Evolutionary conservation across 2,888 invertebrate species (phyloP).

Genomic region (Neelides folsomi): DNA sequence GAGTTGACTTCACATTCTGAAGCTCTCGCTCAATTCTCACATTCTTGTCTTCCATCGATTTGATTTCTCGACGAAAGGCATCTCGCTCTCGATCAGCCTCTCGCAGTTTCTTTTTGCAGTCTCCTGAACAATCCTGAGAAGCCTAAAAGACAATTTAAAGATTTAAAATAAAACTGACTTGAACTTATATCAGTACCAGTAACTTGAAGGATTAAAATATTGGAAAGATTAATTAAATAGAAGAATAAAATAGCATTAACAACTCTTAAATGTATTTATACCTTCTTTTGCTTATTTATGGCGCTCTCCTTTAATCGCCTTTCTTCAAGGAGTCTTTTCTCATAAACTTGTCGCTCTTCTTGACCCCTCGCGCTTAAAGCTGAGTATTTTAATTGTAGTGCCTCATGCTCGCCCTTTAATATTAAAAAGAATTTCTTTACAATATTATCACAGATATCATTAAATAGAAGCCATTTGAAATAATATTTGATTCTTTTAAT

Average conservation of each 20-base stretch:
- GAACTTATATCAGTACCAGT: background rate
- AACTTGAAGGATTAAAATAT: too few relatives aligned
- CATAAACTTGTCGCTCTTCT: constrained; percentile 32
- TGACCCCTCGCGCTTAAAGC: constrained; percentile 32
- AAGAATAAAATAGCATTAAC: too few relatives aligned
- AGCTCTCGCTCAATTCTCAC: constrained; percentile 30
- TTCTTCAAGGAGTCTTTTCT: constrained; percentile 31
- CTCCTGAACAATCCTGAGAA: constrained; percentile 32
- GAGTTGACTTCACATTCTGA: constrained; percentile 32
- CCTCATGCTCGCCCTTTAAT: constrained; percentile 31
- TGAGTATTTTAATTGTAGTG: constrained; percentile 33
- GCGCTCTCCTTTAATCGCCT: constrained; percentile 32
- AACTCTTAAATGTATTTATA: background rate
- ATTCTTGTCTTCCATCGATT: constrained; percentile 29
- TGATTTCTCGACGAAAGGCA: constrained; percentile 27
- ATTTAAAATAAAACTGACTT: background rate
- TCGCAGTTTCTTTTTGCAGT: constrained; percentile 30
- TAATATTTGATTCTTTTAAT: background rate
- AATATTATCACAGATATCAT: background rate
- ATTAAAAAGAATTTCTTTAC: background rate
- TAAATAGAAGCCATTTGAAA: too few relatives aligned
- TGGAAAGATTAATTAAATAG: too few relatives aligned
- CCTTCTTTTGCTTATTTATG: constrained; percentile 32
- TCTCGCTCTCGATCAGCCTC: constrained; percentile 32
- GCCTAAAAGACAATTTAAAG: constrained; percentile 12